Conservation (phyloP, 2,888 invertebrate species). For the Ectemnius lituratus region DNA sequence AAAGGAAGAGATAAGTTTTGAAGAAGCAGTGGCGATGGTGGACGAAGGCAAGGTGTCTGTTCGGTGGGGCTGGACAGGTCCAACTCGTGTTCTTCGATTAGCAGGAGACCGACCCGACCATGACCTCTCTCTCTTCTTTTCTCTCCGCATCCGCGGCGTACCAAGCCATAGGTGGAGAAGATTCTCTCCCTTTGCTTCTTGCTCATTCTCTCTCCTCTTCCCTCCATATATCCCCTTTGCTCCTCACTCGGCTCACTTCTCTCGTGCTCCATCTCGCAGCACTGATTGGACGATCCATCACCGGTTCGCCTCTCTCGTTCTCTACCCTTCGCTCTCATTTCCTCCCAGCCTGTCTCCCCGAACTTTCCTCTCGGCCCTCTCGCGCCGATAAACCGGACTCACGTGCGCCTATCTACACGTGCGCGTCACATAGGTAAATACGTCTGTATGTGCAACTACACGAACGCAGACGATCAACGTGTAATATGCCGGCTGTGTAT, state of each 20-base stretch:
- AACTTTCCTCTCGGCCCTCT: conserved; percentile 55
- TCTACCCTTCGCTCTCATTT: conserved; percentile 34
- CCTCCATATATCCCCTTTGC: conserved; percentile 43
- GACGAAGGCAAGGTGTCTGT: conserved; percentile 44
- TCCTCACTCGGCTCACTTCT: conserved; percentile 46
- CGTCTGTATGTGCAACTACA: conserved; percentile 12
- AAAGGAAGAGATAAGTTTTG: conserved; percentile 29
- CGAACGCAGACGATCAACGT: not conserved
- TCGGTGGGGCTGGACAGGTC: conserved; percentile 51
- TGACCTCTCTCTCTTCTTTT: conserved; percentile 72
- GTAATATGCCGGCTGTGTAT: conserved; percentile 2
- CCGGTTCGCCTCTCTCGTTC: conserved; percentile 67
- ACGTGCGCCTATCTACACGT: conserved; percentile 43
- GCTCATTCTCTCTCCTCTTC: conserved; percentile 58
- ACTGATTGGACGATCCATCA: conserved; percentile 83
- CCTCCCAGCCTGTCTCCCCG: conserved; percentile 37
- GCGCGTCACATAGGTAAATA: conserved; percentile 12
- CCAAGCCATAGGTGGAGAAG: conserved; percentile 67
- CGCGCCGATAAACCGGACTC: conserved; percentile 58
- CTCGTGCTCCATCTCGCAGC: conserved; percentile 78
- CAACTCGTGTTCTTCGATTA: conserved; percentile 75
- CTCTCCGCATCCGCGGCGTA: conserved; percentile 51
- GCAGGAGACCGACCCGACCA: conserved; percentile 77
- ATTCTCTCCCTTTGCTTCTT: conserved; percentile 51
- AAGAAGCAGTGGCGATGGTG: conserved; percentile 29